Evolutionary conservation across 2,888 invertebrate species (phyloP).

Genomic region (Chloroclysta siterata): DNA sequence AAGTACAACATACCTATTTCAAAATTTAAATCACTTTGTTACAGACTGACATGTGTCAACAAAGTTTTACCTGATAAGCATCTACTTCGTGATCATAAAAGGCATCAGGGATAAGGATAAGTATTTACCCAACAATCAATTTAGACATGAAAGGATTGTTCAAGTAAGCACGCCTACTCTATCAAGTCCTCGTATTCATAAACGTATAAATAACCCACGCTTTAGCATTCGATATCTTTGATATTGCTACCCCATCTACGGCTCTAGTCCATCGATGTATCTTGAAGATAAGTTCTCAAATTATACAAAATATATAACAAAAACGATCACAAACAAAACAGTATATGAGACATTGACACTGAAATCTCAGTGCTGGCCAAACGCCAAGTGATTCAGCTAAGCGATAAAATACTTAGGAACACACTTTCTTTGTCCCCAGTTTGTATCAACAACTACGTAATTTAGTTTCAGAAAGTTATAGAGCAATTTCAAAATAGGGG

Average conservation of each 20-base stretch:
- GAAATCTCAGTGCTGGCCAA: constrained; percentile 39
- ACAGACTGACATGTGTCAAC: too few relatives aligned
- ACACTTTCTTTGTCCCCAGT: constrained; percentile 29
- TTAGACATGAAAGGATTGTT: background rate
- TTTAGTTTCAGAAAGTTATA: constrained; percentile 24
- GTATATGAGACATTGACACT: constrained; percentile 47
- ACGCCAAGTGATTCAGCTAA: constrained; percentile 41
- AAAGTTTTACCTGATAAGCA: too few relatives aligned
- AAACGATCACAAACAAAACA: constrained; percentile 42
- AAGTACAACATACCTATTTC: too few relatives aligned
- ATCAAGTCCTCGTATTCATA: constrained; percentile 1
- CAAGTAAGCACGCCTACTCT: background rate
- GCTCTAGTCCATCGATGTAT: constrained; percentile 23
- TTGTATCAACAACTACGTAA: constrained; percentile 28
- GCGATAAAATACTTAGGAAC: constrained; percentile 35
- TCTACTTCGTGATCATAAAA: background rate
- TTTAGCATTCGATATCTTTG: constrained; percentile 3
- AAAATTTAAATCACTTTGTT: too few relatives aligned
- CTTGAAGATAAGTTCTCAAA: constrained; percentile 23
- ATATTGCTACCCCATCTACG: constrained; percentile 10
- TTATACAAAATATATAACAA: constrained; percentile 32
- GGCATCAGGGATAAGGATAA: background rate
- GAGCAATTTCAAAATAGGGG: constrained; percentile 16
- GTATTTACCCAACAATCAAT: background rate
- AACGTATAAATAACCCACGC: constrained; percentile 1